These are phyloP conservation scores for Brachionus plicatilis DNA, from an alignment of 1,140 invertebrate species.

Conservation along the genomic window DNA sequence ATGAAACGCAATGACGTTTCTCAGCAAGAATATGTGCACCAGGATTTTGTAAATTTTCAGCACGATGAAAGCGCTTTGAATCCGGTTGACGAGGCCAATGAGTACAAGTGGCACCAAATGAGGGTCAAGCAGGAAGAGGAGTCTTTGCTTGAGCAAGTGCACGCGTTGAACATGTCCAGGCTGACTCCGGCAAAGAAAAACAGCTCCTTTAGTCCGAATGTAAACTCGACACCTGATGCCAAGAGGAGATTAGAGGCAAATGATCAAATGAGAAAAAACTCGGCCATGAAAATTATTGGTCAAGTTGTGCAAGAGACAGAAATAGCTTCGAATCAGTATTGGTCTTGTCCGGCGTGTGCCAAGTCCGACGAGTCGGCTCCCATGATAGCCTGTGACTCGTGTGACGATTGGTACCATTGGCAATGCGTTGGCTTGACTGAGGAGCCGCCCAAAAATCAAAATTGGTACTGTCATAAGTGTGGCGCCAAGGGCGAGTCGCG, in stretches of 20 bases:
- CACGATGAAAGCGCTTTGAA: neutral
- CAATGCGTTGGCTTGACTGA: constrained; percentile 19
- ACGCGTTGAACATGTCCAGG: neutral
- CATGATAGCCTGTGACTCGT: constrained; percentile 37
- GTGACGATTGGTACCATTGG: constrained; percentile 39
- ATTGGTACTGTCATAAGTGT: constrained; percentile 38
- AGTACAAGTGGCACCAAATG: constrained; percentile 31
- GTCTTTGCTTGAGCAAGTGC: neutral
- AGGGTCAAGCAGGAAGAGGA: constrained; percentile 13
- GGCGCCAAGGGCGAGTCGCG: neutral
- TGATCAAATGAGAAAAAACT: neutral
- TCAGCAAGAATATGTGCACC: neutral
- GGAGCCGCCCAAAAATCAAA: constrained; percentile 38
- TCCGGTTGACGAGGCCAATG: neutral
- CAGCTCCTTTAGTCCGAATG: neutral
- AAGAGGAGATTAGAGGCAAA: neutral
- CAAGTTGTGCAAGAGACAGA: constrained; percentile 30
- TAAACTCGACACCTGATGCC: neutral
- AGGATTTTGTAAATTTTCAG: neutral
- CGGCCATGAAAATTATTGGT: constrained; percentile 29
- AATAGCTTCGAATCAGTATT: constrained; percentile 14
- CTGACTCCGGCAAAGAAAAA: neutral
- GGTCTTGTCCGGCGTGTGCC: constrained; percentile 9
- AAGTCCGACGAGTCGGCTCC: neutral
- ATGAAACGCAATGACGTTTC: neutral